Base-by-base conservation (phyloP, 2,888 invertebrate species). In the Luffia ferchaultella region DNA sequence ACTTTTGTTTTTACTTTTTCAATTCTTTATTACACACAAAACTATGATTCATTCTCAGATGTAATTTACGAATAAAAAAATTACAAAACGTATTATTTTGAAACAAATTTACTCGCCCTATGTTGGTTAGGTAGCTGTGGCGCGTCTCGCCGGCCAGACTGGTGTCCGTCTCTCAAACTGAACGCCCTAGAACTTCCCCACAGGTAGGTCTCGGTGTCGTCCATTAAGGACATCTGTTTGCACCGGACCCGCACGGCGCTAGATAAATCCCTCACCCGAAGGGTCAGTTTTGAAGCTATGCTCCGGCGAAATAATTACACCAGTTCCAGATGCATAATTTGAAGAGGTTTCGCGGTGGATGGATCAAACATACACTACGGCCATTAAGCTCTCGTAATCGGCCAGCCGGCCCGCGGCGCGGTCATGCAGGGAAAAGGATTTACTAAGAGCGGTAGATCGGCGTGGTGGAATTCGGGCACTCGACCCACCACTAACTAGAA, bases 51-150 rank as follows among this genome's bases (percentile, higher is more conserved):
- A 30, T 30, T 30, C 12, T 7, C 12, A 7, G 5, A 30, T 7
- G 3, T 30, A 7, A 30, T 30, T 30, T 30, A 30, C 30, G 30
- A 30, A 30, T 12, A 30, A 30, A 12, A 30, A 30, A 30, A 30
- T 30, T 30, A 12, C 67, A 65, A 76, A 78, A 75, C 65, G 68
- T 63, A 75, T 20, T 70, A 70, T 74, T 76, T 67, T 71, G 71
- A 73, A 67, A 64, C 67, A 75, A 78, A 75, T 61, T 83, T 83
- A 83, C 83, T 83, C 82, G 83, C 83, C 82, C 80, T 80, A 79
- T 65, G 65, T 61, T n/a, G n/a, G n/a, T n/a, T 41, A 57, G 68
- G 79, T 60, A 65, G 73, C 60, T 66, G 78, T 63, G 69, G 71
- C 73, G 61, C 60, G 64, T 72, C 73, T 67, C 70, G 64, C 68